A percentile compares a stretch with the other conserved stretches of the same genome.
Conservation (phyloP, 2,888 invertebrate species). For the Tiliacea aurago region DNA sequence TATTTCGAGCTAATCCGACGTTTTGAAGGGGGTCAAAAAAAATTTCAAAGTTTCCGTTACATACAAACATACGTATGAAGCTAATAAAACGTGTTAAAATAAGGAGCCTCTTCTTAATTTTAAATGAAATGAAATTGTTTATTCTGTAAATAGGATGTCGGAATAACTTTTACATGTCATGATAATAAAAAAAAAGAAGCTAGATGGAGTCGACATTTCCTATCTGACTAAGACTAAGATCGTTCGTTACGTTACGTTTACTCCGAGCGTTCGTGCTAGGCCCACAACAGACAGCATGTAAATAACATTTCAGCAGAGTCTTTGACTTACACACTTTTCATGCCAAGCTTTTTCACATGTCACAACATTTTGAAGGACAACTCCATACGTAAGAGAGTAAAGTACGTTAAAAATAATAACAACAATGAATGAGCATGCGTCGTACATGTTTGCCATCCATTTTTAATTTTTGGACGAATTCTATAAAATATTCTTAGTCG, state of each 20-base stretch:
- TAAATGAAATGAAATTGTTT: too few species aligned
- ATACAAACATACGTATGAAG: too few species aligned
- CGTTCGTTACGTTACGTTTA: background rate
- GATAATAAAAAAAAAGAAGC: too few species aligned
- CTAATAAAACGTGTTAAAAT: too few species aligned
- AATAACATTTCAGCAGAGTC: conserved; percentile 29
- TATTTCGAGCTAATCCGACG: too few species aligned
- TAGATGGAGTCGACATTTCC: too few species aligned
- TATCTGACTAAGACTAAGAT: too few species aligned
- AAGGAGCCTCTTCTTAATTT: too few species aligned
- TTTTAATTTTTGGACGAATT: conserved; percentile 27
- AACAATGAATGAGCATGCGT: conserved; percentile 48
- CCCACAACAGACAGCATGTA: conserved; percentile 8
- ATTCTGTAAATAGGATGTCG: too few species aligned
- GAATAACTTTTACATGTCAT: too few species aligned
- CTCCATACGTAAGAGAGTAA: conserved; percentile 13
- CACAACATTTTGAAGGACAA: conserved; percentile 34
- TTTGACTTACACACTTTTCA: conserved; percentile 46
- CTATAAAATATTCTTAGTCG: conserved; percentile 38
- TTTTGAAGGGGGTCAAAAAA: too few species aligned
- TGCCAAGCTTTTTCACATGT: conserved; percentile 47
- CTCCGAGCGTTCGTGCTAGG: background rate
- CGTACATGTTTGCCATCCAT: conserved; percentile 50
- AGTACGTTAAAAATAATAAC: conserved; percentile 28
- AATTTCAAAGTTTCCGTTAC: too few species aligned